These are phyloP conservation scores for Phaetusa simplex DNA, from an alignment of 2,113 vertebrate species.

Conservation along the genomic window DNA sequence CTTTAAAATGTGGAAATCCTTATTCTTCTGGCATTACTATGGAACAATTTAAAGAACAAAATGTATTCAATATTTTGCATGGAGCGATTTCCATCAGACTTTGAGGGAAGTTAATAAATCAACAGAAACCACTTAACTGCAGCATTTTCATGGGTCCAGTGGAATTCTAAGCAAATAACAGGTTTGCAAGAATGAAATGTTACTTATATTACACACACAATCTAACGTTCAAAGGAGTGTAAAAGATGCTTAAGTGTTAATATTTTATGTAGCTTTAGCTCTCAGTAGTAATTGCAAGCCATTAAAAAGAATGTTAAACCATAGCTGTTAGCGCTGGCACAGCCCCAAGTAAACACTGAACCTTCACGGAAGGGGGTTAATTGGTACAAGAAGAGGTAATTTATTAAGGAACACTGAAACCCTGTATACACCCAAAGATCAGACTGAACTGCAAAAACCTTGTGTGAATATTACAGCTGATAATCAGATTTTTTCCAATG, in stretches of 20 bases:
- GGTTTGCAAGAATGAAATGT: conserved; percentile 73
- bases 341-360: conserved; percentile 72
- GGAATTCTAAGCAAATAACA: conserved; percentile 77
- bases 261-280: conserved; percentile 72
- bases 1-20: conserved; percentile 33
- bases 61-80: conserved; percentile 50
- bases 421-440: conserved; percentile 64
- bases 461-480: conserved; percentile 61
- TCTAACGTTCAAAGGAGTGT: conserved; percentile 73
- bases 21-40: conserved; percentile 16
- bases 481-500: conserved; percentile 53
- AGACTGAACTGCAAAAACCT: conserved; percentile 19
- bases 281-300: conserved; percentile 71
- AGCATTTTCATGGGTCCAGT: conserved; percentile 75
- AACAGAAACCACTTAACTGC: conserved; percentile 72
- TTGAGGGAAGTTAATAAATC: conserved; percentile 72
- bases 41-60: conserved; percentile 35
- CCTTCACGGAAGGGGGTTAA: conserved; percentile 75
- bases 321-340: conserved; percentile 75
- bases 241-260: conserved; percentile 78
- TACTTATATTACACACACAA: conserved; percentile 68
- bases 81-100: conserved; percentile 52
- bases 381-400: conserved; percentile 79
- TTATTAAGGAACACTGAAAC: conserved; percentile 78
- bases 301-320: conserved; percentile 76